Percentiles rank a stretch among this genome's conserved stretches.
phyloP scores from a whole-genome alignment of 2,888 invertebrate genomes.

The Steinernema scapterisci region DNA sequence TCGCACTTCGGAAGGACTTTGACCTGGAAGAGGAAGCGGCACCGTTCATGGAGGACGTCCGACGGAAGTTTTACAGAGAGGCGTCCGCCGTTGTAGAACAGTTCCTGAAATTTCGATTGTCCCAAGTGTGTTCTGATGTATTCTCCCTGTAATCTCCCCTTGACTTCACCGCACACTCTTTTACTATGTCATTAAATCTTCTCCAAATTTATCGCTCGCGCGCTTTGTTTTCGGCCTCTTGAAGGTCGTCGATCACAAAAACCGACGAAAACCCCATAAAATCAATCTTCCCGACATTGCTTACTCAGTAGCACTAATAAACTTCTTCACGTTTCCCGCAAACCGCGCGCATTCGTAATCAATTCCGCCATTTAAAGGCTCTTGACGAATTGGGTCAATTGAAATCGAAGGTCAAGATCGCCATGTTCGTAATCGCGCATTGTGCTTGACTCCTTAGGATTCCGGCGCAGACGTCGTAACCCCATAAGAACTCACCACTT shows the following conservation, averaged over 20 bases:
- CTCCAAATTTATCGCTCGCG: background rate
- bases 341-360: background rate
- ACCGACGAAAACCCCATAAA: background rate
- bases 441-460: background rate
- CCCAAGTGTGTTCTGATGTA: too few species aligned
- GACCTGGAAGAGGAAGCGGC: conserved; percentile 61
- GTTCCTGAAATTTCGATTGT: conserved; percentile 50
- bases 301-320: background rate
- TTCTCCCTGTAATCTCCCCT: too few species aligned
- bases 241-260: background rate
- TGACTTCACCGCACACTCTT: too few species aligned
- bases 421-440: background rate
- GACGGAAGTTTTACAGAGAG: conserved; percentile 52
- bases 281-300: background rate
- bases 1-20: conserved; percentile 57
- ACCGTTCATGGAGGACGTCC: conserved; percentile 56
- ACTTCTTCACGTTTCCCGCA: conserved; percentile 10
- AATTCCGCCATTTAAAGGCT: background rate
- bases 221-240: background rate
- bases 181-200: background rate
- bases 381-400: conserved; percentile 24
- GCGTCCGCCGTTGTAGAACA: conserved; percentile 58
- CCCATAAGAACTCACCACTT: conserved; percentile 41
- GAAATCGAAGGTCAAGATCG: conserved; percentile 27
- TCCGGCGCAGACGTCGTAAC: background rate